phyloP scores from a whole-genome alignment of 2,888 invertebrate genomes.

The Timema cristinae region DNA sequence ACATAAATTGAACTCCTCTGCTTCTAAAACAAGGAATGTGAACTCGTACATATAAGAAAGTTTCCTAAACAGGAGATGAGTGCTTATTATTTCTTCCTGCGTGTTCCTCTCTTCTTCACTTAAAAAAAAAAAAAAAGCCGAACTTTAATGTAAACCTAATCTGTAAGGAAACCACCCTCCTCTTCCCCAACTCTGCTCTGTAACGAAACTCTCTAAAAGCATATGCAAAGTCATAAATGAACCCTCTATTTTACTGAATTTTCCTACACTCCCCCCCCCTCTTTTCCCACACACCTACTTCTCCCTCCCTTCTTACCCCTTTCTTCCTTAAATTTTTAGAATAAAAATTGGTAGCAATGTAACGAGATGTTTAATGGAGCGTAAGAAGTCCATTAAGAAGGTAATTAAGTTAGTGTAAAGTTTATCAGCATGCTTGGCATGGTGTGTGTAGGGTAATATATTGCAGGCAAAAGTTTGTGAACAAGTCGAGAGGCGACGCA shows the following conservation, averaged over 20 bases:
- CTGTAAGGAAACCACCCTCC: conserved; percentile 13
- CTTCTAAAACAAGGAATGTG: too few relatives aligned
- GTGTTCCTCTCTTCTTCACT: background rate
- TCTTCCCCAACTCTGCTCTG: background rate
- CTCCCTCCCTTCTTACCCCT: background rate
- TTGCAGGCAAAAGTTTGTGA: conserved; percentile 20
- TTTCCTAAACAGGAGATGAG: background rate
- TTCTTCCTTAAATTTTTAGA: background rate
- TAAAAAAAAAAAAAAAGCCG: background rate
- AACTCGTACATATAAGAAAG: conserved; percentile 19
- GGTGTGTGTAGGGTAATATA: conserved; percentile 23
- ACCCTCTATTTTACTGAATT: conserved; percentile 28
- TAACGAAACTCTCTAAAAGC: background rate
- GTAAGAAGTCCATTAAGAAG: conserved; percentile 27
- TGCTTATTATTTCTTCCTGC: conserved; percentile 1
- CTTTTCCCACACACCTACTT: background rate
- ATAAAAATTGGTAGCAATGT: background rate
- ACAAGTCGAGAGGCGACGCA: background rate
- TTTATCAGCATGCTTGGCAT: conserved; percentile 25
- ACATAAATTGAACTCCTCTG: too few relatives aligned
- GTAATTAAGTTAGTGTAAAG: conserved; percentile 28
- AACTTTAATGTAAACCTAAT: conserved; percentile 14
- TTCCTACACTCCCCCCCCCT: conserved; percentile 16
- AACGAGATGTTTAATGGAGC: conserved; percentile 24
- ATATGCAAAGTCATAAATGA: conserved; percentile 25